phyloP scores from a whole-genome alignment of 2,113 vertebrate genomes.

The Epinephelus fuscoguttatus region DNA sequence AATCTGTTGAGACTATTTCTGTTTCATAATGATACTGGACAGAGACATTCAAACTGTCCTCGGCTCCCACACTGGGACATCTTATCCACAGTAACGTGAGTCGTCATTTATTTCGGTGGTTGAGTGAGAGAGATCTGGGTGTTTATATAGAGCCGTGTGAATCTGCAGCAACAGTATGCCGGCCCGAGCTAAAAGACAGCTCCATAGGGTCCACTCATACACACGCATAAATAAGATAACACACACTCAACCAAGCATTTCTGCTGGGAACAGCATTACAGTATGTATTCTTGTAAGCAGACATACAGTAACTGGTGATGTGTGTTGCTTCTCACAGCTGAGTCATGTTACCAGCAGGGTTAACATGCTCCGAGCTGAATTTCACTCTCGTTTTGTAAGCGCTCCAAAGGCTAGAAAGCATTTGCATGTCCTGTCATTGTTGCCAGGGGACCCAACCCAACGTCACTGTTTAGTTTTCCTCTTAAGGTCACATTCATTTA shows the following conservation, averaged over 20 bases:
- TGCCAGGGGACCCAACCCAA: neutral
- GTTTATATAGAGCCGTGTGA: slow-evolving; percentile 68
- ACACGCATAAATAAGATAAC: slow-evolving; percentile 11
- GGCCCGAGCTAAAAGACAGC: slow-evolving; percentile 2
- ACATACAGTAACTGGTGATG: slow-evolving; percentile 1
- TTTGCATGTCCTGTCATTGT: neutral
- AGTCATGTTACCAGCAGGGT: slow-evolving; percentile 27
- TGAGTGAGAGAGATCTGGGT: slow-evolving; percentile 58
- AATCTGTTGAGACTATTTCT: slow-evolving; percentile 77
- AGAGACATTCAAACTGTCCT: slow-evolving; percentile 72
- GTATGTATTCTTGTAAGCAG: neutral
- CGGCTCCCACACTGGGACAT: slow-evolving; percentile 67
- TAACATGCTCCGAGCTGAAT: neutral
- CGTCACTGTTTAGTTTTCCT: slow-evolving; percentile 5
- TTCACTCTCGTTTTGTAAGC: slow-evolving; percentile 9
- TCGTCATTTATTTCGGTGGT: slow-evolving; percentile 68
- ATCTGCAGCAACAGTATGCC: slow-evolving; percentile 44
- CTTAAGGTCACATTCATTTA: slow-evolving; percentile 5
- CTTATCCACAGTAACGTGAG: slow-evolving; percentile 76
- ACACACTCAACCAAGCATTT: neutral
- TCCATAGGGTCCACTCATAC: neutral
- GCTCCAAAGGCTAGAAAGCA: neutral
- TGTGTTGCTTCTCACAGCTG: slow-evolving; percentile 1
- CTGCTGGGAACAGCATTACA: neutral
- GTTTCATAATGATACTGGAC: slow-evolving; percentile 72